Percentiles rank a stretch among this genome's conserved stretches.
Evolutionary conservation across 2,888 invertebrate genomes (phyloP).

Genomic region (Mantis religiosa): DNA sequence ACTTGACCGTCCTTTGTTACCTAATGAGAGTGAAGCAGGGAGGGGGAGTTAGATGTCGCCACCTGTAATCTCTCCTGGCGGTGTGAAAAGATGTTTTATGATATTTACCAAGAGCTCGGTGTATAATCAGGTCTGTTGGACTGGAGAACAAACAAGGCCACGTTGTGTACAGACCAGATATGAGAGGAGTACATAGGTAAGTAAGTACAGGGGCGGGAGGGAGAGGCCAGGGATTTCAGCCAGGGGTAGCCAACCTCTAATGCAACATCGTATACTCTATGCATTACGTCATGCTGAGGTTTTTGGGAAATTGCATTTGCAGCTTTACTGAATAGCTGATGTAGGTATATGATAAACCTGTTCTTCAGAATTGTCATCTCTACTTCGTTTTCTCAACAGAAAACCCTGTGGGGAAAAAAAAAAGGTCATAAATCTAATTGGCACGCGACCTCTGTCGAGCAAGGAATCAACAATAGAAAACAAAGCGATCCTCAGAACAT

Average conservation of each 20-base stretch:
- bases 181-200: neutral
- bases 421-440: too few species aligned
- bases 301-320: too few species aligned
- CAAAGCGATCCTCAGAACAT: too few species aligned
- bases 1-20: neutral
- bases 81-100: conserved; percentile 2
- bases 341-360: too few species aligned
- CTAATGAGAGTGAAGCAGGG: neutral
- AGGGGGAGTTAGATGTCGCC: neutral
- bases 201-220: neutral
- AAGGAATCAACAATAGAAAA: too few species aligned
- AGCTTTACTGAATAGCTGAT: too few species aligned
- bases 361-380: too few species aligned
- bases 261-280: too few species aligned
- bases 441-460: too few species aligned
- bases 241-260: neutral
- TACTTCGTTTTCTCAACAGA: too few species aligned
- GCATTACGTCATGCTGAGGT: too few species aligned
- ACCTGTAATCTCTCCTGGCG: neutral
- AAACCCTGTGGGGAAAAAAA: too few species aligned
- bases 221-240: neutral
- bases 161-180: neutral
- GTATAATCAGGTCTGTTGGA: neutral
- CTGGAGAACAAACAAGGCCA: neutral
- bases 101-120: conserved; percentile 12